Conservation (phyloP, 2,888 invertebrate genomes). For the Pelosia muscerda region DNA sequence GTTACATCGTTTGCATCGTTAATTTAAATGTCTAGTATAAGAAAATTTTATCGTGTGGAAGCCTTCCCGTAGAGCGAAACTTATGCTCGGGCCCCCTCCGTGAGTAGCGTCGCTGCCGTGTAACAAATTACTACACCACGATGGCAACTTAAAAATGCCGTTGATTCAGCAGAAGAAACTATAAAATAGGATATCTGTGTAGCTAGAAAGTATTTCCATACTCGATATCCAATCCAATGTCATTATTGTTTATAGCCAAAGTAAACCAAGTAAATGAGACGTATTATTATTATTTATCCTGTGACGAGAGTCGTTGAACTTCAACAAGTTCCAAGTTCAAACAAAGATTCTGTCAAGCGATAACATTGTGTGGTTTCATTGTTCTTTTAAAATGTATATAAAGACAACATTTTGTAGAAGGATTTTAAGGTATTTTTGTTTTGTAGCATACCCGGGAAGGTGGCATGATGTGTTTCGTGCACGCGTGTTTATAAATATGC, state of each 20-base stretch:
- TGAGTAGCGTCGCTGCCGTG: too few species aligned
- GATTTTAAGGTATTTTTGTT: not conserved
- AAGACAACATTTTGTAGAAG: not conserved
- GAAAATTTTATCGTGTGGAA: too few species aligned
- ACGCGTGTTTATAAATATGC: not conserved
- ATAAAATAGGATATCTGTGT: not conserved
- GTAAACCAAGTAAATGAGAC: not conserved
- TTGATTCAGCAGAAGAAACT: too few species aligned
- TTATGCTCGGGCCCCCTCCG: too few species aligned
- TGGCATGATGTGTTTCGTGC: not conserved
- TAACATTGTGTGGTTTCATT: constrained; percentile 1
- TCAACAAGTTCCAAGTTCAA: not conserved
- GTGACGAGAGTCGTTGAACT: not conserved
- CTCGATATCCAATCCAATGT: not conserved
- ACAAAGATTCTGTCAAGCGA: constrained; percentile 1
- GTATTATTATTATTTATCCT: too few species aligned
- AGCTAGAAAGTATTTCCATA: not conserved
- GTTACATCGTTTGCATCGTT: too few species aligned
- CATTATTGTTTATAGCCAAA: not conserved
- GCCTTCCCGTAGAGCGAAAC: too few species aligned
- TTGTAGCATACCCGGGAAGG: not conserved
- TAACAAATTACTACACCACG: too few species aligned
- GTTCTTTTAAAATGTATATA: not conserved
- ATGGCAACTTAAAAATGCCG: too few species aligned
- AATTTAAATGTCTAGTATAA: too few species aligned